A percentile compares a stretch with the other conserved stretches of the same genome.
These are phyloP conservation scores for Thumatha senex DNA, from an alignment of 2,888 invertebrate species.

Conservation along the genomic window DNA sequence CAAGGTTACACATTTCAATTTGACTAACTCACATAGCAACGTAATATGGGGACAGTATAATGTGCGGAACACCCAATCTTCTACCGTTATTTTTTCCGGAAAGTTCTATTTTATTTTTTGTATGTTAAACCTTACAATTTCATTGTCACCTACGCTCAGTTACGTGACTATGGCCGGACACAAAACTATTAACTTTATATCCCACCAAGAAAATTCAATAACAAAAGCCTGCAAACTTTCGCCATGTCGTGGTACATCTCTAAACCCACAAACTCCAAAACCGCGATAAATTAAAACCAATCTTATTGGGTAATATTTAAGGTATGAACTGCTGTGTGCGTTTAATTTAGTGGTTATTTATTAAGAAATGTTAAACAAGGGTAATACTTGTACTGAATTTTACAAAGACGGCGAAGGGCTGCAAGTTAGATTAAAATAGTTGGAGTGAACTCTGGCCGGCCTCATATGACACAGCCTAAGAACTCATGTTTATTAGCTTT, in stretches of 20 bases:
- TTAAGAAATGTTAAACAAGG: conserved; percentile 63
- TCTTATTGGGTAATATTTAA: conserved; percentile 16
- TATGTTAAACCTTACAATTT: neutral
- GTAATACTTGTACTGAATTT: conserved; percentile 54
- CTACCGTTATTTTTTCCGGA: too few species aligned
- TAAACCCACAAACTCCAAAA: conserved; percentile 20
- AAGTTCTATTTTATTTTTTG: too few species aligned
- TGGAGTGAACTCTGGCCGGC: conserved; percentile 44
- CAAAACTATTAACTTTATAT: conserved; percentile 44
- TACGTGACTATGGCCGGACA: conserved; percentile 25
- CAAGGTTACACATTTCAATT: too few species aligned
- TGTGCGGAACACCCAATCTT: too few species aligned
- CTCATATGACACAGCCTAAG: conserved; percentile 42
- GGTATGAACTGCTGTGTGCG: conserved; percentile 11
- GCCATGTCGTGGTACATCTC: conserved; percentile 30
- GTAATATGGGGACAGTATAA: too few species aligned
- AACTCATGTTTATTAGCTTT: conserved; percentile 37
- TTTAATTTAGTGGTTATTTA: conserved; percentile 51
- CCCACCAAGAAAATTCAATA: conserved; percentile 60
- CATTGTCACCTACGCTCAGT: conserved; percentile 6
- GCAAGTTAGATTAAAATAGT: conserved; percentile 75
- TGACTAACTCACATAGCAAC: too few species aligned
- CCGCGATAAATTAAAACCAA: conserved; percentile 15
- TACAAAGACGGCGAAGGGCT: conserved; percentile 51
- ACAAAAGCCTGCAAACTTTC: conserved; percentile 51